Evolutionary conservation across 2,113 vertebrate species (phyloP).

Genomic region (Etia nguti): DNA sequence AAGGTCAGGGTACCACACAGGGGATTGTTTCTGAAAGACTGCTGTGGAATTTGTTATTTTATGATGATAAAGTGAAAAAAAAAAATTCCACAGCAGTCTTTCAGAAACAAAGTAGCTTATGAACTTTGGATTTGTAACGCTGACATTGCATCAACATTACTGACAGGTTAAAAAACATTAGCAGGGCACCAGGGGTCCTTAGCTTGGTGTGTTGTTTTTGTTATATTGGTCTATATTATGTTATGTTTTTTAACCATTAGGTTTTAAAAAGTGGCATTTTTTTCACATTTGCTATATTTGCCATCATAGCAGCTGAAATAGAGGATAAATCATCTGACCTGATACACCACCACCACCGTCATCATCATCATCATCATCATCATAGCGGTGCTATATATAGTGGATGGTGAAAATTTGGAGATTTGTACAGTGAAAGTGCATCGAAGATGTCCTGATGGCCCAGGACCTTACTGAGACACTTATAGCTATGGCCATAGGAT

Average conservation of each 20-base stretch:
- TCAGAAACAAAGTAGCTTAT: background rate
- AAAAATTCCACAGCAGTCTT: too few species aligned
- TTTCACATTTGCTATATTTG: background rate
- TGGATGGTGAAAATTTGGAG: background rate
- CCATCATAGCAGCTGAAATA: background rate
- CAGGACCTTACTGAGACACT: background rate
- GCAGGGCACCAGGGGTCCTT: background rate
- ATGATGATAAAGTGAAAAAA: too few species aligned
- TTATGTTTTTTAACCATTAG: background rate
- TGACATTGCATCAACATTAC: background rate
- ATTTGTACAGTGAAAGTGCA: background rate
- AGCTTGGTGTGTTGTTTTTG: background rate
- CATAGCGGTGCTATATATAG: background rate
- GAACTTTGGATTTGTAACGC: background rate
- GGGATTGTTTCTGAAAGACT: background rate
- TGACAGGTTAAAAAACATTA: background rate
- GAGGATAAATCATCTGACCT: background rate
- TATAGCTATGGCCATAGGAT: background rate
- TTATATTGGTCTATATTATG: background rate
- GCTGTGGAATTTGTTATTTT: background rate
- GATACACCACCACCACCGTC: background rate
- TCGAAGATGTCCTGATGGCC: background rate
- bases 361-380: background rate
- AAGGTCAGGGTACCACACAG: conserved; percentile 73
- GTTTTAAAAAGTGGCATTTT: background rate